phyloP scores from a whole-genome alignment of 2,797 vertebrate genomes.

The Amazona finschi region DNA sequence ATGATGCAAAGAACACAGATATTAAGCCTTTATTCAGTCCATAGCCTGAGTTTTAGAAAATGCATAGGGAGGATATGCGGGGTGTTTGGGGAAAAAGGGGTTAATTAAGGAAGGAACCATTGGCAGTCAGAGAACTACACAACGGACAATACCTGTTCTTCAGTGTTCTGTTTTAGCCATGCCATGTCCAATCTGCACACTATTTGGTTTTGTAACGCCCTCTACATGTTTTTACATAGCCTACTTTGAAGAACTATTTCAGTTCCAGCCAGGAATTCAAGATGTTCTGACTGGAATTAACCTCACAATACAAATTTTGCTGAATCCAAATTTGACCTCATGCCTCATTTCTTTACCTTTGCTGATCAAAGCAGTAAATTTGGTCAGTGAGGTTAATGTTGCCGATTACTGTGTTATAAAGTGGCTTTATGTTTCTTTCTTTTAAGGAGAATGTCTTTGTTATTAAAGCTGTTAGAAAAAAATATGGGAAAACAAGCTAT shows the following conservation, averaged over 20 bases:
- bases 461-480: not conserved
- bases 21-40: not conserved
- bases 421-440: not conserved
- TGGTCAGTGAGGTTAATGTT: not conserved
- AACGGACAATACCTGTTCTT: not conserved
- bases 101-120: not conserved
- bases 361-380: not conserved
- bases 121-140: not conserved
- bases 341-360: not conserved
- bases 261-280: not conserved
- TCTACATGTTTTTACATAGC: not conserved
- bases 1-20: not conserved
- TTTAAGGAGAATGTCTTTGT: not conserved
- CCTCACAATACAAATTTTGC: not conserved
- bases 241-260: not conserved
- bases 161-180: not conserved
- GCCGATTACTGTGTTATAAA: not conserved
- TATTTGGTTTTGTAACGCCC: not conserved
- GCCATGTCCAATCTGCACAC: not conserved
- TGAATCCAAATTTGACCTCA: not conserved
- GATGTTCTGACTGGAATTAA: not conserved
- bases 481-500: not conserved
- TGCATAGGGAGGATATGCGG: no score
- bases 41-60: not conserved
- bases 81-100: fast-evolving